Evolutionary conservation across 2,113 vertebrate species (phyloP).

Genomic region (Callocephalon fimbriatum): DNA sequence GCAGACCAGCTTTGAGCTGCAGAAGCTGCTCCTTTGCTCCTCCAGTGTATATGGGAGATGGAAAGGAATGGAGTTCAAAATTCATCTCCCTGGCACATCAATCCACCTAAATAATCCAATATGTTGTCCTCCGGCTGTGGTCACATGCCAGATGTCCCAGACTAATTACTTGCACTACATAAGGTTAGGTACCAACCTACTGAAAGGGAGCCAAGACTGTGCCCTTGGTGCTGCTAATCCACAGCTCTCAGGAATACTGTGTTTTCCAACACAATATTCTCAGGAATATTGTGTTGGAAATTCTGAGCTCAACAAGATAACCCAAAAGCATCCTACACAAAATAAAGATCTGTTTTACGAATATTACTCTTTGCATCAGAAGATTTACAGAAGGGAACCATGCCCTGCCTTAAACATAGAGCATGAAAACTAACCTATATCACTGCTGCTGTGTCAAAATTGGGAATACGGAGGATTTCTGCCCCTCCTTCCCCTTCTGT

Average conservation of each 20-base stretch:
- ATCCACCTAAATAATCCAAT: background rate
- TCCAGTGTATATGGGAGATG: accelerated
- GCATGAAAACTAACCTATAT: background rate
- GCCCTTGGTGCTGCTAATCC: background rate
- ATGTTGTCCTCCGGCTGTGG: background rate
- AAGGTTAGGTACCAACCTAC: background rate
- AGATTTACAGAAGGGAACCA: background rate
- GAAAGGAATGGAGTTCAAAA: background rate
- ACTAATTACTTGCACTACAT: background rate
- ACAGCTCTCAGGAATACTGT: background rate
- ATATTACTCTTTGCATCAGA: background rate
- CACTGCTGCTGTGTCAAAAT: background rate
- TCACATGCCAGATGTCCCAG: background rate
- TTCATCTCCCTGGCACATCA: background rate
- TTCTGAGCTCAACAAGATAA: background rate
- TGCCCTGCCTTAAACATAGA: background rate
- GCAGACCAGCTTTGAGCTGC: background rate
- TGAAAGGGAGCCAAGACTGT: background rate
- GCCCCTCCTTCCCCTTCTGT: background rate
- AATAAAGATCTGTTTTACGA: background rate
- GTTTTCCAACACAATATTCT: no score
- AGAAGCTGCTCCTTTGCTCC: background rate
- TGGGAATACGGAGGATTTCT: background rate
- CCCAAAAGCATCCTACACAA: background rate
- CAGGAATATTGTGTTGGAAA: background rate